Conservation (phyloP, 2,888 invertebrate species). For the Caradrina clavipalpis region DNA sequence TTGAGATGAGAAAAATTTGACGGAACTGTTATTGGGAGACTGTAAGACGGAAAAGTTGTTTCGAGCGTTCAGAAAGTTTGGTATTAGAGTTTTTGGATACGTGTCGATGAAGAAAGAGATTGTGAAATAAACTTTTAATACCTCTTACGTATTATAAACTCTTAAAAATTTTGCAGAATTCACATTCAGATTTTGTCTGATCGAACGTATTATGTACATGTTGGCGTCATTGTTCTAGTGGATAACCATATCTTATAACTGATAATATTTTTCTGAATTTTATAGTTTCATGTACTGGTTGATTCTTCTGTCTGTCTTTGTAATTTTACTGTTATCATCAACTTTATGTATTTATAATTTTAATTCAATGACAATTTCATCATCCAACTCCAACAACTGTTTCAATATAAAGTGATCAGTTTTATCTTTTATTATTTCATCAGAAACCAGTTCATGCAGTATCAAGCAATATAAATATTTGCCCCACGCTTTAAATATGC, state of each 20-base stretch:
- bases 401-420: background rate
- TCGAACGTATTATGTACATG: background rate
- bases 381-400: background rate
- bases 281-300: no score
- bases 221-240: background rate
- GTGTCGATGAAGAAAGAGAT: slow-evolving; percentile 13
- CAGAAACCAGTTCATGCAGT: background rate
- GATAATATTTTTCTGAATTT: no score
- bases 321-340: background rate
- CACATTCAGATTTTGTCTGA: background rate
- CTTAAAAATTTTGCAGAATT: background rate
- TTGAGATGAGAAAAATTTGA: slow-evolving; percentile 54
- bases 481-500: slow-evolving; percentile 13
- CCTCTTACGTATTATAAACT: background rate
- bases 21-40: slow-evolving; percentile 39
- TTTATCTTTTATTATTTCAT: slow-evolving; percentile 3
- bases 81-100: slow-evolving; percentile 23
- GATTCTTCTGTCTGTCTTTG: no score
- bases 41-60: slow-evolving; percentile 38
- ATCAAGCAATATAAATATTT: slow-evolving; percentile 19
- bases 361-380: background rate
- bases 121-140: slow-evolving; percentile 11
- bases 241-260: no score
- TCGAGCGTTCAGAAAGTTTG: slow-evolving; percentile 25
- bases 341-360: no score